These are phyloP conservation scores for Aptenodytes patagonicus DNA, from an alignment of 2,113 vertebrate species.

Conservation along the genomic window DNA sequence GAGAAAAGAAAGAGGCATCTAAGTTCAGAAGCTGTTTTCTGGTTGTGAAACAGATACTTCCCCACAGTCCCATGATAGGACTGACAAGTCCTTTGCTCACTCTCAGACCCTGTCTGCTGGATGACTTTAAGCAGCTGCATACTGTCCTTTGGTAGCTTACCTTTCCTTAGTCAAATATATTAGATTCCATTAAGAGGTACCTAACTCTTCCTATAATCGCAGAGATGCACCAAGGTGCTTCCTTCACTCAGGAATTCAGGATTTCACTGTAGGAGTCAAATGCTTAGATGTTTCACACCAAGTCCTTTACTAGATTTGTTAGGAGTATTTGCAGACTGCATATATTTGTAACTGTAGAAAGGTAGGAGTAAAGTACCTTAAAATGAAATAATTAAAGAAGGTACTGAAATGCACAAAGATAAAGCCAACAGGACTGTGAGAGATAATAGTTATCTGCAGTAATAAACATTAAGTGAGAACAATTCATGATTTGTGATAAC, in stretches of 20 bases:
- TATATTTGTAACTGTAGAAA: not conserved
- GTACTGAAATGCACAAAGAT: constrained; percentile 34
- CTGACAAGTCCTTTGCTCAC: not conserved
- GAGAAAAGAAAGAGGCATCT: not conserved
- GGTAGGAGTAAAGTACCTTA: constrained; percentile 25
- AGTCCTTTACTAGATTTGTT: not conserved
- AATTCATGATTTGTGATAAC: constrained; percentile 63
- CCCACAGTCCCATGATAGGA: not conserved
- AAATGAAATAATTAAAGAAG: constrained; percentile 66
- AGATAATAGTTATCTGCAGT: constrained; percentile 66
- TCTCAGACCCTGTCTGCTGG: not conserved
- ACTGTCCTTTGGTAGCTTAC: not conserved
- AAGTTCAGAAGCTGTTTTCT: not conserved
- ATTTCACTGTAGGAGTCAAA: not conserved
- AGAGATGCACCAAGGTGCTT: not conserved
- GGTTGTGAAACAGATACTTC: not conserved
- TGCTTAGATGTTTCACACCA: not conserved
- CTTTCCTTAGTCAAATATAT: not conserved
- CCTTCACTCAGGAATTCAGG: not conserved
- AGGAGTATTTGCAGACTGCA: not conserved
- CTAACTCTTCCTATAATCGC: not conserved
- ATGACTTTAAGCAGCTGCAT: not conserved
- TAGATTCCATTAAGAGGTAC: not conserved
- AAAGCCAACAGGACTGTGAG: constrained; percentile 46
- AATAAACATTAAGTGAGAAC: constrained; percentile 67